These are phyloP conservation scores for Hylaeus anthracinus DNA, from an alignment of 1,140 invertebrate species.

Conservation along the genomic window DNA sequence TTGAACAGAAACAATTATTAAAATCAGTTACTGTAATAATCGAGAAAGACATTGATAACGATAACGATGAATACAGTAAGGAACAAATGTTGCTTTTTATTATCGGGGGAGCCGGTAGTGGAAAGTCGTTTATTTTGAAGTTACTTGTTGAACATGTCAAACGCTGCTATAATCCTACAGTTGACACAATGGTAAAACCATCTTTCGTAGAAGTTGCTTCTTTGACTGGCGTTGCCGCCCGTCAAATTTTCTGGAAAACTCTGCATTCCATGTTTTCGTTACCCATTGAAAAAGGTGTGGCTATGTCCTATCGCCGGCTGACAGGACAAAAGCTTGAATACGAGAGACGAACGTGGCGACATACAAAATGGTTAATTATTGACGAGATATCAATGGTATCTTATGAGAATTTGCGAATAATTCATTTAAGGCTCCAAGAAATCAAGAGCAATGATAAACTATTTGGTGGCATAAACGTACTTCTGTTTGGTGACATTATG, in stretches of 20 bases:
- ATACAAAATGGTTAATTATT: too few species aligned
- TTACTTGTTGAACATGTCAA: background rate
- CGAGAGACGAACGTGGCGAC: too few species aligned
- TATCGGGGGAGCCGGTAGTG: background rate
- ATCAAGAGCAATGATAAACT: too few species aligned
- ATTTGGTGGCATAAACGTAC: background rate
- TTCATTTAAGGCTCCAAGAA: background rate
- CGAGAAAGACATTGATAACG: background rate
- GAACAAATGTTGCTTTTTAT: background rate
- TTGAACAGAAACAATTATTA: background rate
- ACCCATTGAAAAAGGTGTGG: background rate
- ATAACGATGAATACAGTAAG: too few species aligned
- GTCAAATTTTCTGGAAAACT: background rate
- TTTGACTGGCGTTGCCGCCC: background rate
- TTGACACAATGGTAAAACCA: background rate
- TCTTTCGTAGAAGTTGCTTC: background rate
- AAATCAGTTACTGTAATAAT: background rate
- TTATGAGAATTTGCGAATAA: slow-evolving; percentile 2
- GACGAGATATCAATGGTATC: slow-evolving; percentile 1
- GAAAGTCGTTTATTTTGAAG: background rate
- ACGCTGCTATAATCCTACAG: background rate
- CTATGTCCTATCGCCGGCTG: background rate
- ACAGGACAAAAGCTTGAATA: too few species aligned
- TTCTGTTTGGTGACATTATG: background rate
- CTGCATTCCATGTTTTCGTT: background rate